phyloP scores from a whole-genome alignment of 2,888 invertebrate species.

The Glaucopsyche alexis region DNA sequence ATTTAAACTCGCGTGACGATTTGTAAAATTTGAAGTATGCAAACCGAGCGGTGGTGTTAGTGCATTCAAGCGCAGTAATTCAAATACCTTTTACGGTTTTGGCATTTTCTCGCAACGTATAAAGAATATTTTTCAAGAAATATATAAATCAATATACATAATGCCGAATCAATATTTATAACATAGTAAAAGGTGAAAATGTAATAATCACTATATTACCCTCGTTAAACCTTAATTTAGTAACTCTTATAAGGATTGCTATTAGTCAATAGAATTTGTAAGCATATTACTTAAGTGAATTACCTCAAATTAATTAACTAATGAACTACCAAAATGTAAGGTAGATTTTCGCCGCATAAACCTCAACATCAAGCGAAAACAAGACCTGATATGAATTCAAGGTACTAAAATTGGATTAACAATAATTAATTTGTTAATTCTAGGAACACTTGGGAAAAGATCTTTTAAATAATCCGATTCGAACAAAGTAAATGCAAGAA shows the following conservation, averaged over 20 bases:
- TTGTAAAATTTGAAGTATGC: neutral
- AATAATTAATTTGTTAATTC: neutral
- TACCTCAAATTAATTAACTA: neutral
- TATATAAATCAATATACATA: no score
- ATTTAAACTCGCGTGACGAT: neutral
- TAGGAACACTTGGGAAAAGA: neutral
- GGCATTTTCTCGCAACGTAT: neutral
- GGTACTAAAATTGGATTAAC: neutral
- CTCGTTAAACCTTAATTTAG: no score
- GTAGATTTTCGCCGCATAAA: neutral
- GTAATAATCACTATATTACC: no score
- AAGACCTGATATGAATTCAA: neutral
- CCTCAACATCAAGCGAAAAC: neutral
- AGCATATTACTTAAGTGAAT: neutral
- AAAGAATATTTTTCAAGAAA: neutral
- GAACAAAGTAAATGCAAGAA: neutral
- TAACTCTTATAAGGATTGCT: no score
- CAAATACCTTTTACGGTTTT: conserved; percentile 1
- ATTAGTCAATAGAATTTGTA: no score
- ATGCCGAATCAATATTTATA: no score
- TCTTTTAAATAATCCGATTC: neutral
- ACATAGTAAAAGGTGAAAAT: no score
- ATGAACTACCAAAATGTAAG: neutral
- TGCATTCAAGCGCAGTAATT: neutral
- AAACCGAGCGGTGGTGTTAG: neutral